phyloP scores from a whole-genome alignment of 1,140 invertebrate genomes.

The Pteromalus puparum region DNA sequence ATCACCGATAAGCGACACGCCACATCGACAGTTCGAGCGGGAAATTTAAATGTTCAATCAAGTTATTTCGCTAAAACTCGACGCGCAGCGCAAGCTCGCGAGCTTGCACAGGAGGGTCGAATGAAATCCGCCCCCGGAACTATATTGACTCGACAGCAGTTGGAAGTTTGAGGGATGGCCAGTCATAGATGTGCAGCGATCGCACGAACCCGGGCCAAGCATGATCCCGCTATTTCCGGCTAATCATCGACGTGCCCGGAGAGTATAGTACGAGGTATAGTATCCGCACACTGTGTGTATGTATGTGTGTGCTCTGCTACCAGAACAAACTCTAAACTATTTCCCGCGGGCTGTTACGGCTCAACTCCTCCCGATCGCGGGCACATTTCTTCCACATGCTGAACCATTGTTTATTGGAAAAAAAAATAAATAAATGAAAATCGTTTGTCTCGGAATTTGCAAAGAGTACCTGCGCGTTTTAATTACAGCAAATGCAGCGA shows the following conservation, averaged over 20 bases:
- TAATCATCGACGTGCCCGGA: constrained; percentile 30
- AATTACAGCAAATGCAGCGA: neutral
- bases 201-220: constrained; percentile 4
- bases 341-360: neutral
- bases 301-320: neutral
- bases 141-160: constrained; percentile 34
- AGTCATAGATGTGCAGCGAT: constrained; percentile 27
- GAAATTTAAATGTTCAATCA: neutral
- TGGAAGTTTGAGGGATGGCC: constrained; percentile 35
- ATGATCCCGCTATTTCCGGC: constrained; percentile 20
- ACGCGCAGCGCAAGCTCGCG: neutral
- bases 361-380: neutral
- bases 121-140: neutral
- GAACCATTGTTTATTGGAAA: neutral
- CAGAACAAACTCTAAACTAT: constrained; percentile 20
- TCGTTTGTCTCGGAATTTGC: too few species aligned
- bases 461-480: too few species aligned
- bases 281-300: neutral
- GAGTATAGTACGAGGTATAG: neutral
- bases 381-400: neutral
- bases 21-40: too few species aligned
- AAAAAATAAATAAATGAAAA: neutral
- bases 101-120: neutral
- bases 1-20: too few species aligned
- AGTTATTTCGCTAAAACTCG: neutral